A percentile compares a stretch with the other conserved stretches of the same genome.
phyloP scores from a whole-genome alignment of 2,888 invertebrate genomes.

The Chrysomela aeneicollis region DNA sequence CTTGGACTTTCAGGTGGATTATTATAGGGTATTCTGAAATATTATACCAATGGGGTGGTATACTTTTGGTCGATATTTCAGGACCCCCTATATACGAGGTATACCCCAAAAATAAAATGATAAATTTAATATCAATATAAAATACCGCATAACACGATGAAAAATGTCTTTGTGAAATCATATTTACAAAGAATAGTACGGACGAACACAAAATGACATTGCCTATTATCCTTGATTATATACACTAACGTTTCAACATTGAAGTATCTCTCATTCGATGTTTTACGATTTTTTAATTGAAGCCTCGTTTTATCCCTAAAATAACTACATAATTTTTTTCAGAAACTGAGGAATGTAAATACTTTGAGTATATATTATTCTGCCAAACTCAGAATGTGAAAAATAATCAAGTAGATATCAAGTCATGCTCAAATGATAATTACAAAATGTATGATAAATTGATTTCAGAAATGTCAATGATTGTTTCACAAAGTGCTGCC shows the following conservation, averaged over 20 bases:
- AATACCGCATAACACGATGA: not conserved
- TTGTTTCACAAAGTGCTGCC: too few relatives aligned
- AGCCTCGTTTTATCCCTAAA: not conserved
- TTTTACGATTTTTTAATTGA: not conserved
- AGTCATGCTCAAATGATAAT: too few relatives aligned
- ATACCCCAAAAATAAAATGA: not conserved
- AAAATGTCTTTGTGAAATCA: not conserved
- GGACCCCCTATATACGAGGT: not conserved
- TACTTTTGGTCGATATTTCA: not conserved
- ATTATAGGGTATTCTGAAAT: conserved; percentile 14
- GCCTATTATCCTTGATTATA: too few relatives aligned
- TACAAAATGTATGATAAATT: too few relatives aligned
- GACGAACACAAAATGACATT: not conserved
- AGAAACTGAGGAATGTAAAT: too few relatives aligned
- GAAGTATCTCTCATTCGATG: not conserved
- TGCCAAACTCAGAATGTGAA: too few relatives aligned
- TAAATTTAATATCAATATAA: not conserved
- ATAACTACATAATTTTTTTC: not conserved
- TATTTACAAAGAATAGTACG: not conserved
- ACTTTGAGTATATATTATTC: too few relatives aligned
- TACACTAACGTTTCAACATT: not conserved
- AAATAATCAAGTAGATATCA: too few relatives aligned
- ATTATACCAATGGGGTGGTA: too few relatives aligned
- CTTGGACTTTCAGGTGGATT: conserved; percentile 36
- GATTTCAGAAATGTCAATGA: too few relatives aligned